These are phyloP conservation scores for Myotis planiceps DNA, from an alignment of 2,797 vertebrate species.

Conservation along the genomic window DNA sequence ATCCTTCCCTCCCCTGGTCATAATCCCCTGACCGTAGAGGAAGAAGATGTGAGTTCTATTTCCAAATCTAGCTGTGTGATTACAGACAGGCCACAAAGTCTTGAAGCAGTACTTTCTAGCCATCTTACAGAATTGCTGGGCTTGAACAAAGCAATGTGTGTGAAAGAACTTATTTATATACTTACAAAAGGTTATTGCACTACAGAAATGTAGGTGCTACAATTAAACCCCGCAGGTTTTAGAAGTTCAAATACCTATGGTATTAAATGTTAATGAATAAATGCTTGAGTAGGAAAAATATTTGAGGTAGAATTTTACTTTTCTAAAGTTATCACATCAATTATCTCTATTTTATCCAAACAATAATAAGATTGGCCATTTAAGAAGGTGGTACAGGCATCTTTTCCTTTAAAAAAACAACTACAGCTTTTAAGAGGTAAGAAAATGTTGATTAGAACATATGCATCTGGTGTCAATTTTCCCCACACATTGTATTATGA, in stretches of 20 bases:
- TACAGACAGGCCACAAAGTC: background rate
- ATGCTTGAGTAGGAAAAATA: background rate
- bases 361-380: background rate
- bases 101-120: background rate
- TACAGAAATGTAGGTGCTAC: background rate
- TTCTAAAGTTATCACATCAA: background rate
- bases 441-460: background rate
- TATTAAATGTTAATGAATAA: slow-evolving; percentile 24
- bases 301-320: background rate
- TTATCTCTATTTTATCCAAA: background rate
- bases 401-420: background rate
- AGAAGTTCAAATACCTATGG: background rate
- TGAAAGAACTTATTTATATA: background rate
- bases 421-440: background rate
- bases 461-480: background rate
- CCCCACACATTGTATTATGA: background rate
- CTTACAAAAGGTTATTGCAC: background rate
- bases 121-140: background rate
- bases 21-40: background rate
- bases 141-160: background rate
- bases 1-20: background rate
- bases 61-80: background rate
- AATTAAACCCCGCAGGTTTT: background rate
- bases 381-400: background rate
- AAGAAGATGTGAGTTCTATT: background rate